Conservation (phyloP, 2,888 invertebrate genomes). For the Troglohyphantes excavatus region DNA sequence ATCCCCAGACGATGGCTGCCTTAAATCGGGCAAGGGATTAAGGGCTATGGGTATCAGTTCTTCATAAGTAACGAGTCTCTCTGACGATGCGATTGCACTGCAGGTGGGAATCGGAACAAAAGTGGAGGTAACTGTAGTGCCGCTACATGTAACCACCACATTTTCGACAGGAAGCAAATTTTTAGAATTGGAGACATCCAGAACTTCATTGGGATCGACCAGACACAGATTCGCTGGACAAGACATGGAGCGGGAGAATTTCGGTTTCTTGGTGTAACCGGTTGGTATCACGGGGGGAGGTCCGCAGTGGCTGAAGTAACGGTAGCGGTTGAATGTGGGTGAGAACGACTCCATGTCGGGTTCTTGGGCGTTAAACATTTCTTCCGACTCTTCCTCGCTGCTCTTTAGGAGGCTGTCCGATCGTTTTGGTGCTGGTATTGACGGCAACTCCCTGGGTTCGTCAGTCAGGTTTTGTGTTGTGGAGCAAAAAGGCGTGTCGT, state of each 20-base stretch:
- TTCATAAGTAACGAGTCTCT: constrained; percentile 15
- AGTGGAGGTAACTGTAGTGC: not conserved
- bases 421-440: not conserved
- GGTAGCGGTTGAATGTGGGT: constrained; percentile 84
- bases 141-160: constrained; percentile 17
- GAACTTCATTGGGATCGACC: not conserved
- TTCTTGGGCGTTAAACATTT: constrained; percentile 57
- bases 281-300: constrained; percentile 41
- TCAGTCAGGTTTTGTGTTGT: constrained; percentile 75
- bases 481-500: constrained; percentile 69
- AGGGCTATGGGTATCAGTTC: constrained; percentile 51
- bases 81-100: not conserved
- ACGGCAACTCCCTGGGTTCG: constrained; percentile 43
- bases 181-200: not conserved
- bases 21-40: constrained; percentile 19
- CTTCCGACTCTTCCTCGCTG: constrained; percentile 57
- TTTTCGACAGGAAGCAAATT: not conserved
- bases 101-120: constrained; percentile 28
- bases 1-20: not conserved
- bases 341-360: constrained; percentile 49
- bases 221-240: constrained; percentile 44
- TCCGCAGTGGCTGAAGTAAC: constrained; percentile 87
- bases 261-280: constrained; percentile 8
- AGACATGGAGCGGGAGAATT: constrained; percentile 36
- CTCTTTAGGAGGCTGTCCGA: constrained; percentile 32